Conservation (phyloP, 2,888 invertebrate genomes). For the Matsumyia berberina region DNA sequence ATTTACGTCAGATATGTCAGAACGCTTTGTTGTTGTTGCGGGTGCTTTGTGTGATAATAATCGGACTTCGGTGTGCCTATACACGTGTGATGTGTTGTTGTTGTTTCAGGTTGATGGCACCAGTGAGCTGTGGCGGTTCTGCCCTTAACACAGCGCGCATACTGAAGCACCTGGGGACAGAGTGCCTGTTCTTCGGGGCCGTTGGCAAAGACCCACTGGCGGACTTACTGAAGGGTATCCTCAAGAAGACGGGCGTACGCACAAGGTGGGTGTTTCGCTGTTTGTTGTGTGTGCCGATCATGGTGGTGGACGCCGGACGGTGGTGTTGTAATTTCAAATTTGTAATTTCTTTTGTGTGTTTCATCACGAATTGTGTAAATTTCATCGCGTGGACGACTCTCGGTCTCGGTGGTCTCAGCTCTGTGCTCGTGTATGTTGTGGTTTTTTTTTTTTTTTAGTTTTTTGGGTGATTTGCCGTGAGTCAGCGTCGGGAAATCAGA, state of each 20-base stretch:
- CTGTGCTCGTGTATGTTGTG: constrained; percentile 4
- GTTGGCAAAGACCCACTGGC: constrained; percentile 85
- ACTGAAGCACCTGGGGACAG: constrained; percentile 82
- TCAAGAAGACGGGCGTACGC: constrained; percentile 83
- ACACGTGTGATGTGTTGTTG: constrained; percentile 28
- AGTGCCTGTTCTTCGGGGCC: constrained; percentile 85
- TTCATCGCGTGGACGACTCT: background rate
- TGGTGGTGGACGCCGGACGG: too few relatives aligned
- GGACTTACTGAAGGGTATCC: constrained; percentile 82
- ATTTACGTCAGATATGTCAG: background rate
- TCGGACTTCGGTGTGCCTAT: background rate
- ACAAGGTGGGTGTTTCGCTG: constrained; percentile 80
- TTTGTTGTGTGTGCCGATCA: constrained; percentile 7
- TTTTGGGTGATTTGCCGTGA: background rate
- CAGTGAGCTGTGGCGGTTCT: constrained; percentile 83
- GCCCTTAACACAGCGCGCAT: constrained; percentile 85
- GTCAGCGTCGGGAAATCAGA: background rate
- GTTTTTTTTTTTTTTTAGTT: background rate
- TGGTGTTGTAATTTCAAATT: constrained; percentile 48
- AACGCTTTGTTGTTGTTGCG: constrained; percentile 28
- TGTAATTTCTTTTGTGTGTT: constrained; percentile 31
- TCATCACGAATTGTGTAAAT: constrained; percentile 66
- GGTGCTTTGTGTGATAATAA: constrained; percentile 31
- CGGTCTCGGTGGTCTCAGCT: background rate
- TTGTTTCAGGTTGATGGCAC: constrained; percentile 69